Percentiles rank a stretch among this genome's conserved stretches.
Evolutionary conservation across 2,797 vertebrate genomes (phyloP).

Genomic region (Anguilla megastoma): DNA sequence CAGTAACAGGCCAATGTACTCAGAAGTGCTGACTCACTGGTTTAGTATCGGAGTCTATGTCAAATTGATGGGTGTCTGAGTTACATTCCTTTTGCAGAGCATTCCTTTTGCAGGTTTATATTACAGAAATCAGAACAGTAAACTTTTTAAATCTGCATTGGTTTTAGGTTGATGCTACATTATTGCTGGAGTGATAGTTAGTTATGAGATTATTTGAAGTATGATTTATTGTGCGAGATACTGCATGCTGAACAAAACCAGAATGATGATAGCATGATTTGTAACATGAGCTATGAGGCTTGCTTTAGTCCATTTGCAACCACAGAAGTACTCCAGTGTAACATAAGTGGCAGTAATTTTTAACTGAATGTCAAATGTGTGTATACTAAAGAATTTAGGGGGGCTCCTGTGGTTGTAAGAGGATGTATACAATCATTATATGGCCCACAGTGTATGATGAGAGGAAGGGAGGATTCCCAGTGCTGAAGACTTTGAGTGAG

Average conservation of each 20-base stretch:
- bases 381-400: background rate
- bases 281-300: background rate
- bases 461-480: background rate
- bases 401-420: background rate
- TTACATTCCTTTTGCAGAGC: background rate
- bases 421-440: background rate
- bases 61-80: background rate
- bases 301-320: background rate
- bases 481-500: constrained; percentile 9
- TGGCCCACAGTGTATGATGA: background rate
- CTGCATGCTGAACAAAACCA: background rate
- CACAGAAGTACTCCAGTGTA: background rate
- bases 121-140: background rate
- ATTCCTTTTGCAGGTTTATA: background rate
- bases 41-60: background rate
- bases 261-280: background rate
- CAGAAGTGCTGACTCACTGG: constrained; percentile 2
- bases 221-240: background rate
- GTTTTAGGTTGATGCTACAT: background rate
- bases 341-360: background rate
- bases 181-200: background rate
- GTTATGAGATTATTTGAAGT: background rate
- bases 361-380: constrained; percentile 10
- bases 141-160: background rate
- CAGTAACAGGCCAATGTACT: background rate